These are phyloP conservation scores for Pollenia griseotomentosa DNA, from an alignment of 2,888 invertebrate species.

Conservation along the genomic window DNA sequence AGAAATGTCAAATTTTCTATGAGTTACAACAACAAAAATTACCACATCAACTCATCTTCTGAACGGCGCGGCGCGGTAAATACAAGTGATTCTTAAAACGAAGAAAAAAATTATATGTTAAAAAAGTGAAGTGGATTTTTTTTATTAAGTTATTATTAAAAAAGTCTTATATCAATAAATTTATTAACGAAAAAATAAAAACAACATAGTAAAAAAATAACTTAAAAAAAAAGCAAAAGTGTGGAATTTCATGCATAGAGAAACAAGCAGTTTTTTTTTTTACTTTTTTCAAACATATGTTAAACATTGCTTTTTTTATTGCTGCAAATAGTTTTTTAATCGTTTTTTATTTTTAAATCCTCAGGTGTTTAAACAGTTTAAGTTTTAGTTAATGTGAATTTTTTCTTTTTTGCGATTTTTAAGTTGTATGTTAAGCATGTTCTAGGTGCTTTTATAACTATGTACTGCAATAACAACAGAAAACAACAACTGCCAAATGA, in stretches of 20 bases:
- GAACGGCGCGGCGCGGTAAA: constrained; percentile 64
- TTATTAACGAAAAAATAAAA: not conserved
- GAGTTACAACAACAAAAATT: constrained; percentile 65
- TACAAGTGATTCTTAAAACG: constrained; percentile 45
- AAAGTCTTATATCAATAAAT: constrained; percentile 9
- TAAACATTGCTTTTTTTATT: constrained; percentile 30
- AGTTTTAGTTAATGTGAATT: not conserved
- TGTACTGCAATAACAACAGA: not conserved
- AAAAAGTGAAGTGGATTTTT: constrained; percentile 56
- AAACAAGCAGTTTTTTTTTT: constrained; percentile 19
- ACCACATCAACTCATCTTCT: constrained; percentile 64
- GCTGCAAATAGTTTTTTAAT: constrained; percentile 44
- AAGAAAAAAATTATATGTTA: not conserved
- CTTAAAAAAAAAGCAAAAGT: constrained; percentile 63
- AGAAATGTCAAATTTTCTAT: constrained; percentile 70
- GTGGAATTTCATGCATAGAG: constrained; percentile 55
- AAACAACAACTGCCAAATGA: constrained; percentile 7
- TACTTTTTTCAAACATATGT: constrained; percentile 67
- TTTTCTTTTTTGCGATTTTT: constrained; percentile 20
- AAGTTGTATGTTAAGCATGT: constrained; percentile 31
- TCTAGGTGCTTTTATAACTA: not conserved
- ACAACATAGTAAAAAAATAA: not conserved
- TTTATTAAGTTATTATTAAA: constrained; percentile 31
- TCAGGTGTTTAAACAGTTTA: constrained; percentile 62
- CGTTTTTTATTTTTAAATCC: constrained; percentile 45